These are phyloP conservation scores for Montifringilla adamsi DNA, from an alignment of 2,113 vertebrate genomes.

Conservation along the genomic window DNA sequence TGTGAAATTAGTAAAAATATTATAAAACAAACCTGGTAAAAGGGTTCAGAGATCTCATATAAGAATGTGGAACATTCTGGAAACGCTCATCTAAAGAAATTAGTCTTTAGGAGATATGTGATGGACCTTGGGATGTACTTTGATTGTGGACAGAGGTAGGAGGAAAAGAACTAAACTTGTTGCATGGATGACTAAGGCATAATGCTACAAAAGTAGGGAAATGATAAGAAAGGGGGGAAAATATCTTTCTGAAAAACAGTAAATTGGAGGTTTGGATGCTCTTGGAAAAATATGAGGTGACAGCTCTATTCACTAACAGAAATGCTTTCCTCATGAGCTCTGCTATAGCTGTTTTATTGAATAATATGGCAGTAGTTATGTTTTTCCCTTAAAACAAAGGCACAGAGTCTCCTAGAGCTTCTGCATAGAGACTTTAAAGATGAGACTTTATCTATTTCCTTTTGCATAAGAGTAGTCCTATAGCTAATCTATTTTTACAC, in stretches of 20 bases:
- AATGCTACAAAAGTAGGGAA: neutral
- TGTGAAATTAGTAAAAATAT: neutral
- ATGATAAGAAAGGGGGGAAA: neutral
- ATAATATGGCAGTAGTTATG: neutral
- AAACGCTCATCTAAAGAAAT: neutral
- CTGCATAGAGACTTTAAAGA: neutral
- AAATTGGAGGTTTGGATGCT: neutral
- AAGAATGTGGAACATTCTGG: neutral
- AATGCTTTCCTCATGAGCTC: neutral
- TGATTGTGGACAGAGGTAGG: neutral
- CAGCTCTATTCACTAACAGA: neutral
- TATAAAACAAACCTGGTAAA: neutral
- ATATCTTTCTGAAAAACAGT: neutral
- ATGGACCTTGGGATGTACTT: neutral
- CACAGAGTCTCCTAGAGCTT: neutral
- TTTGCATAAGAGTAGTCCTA: neutral
- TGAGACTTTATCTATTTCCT: neutral
- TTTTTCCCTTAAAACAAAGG: neutral
- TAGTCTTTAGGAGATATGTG: neutral
- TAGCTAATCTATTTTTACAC: constrained; percentile 28
- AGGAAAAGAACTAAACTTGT: constrained; percentile 7
- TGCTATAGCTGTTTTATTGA: neutral
- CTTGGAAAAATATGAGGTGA: neutral
- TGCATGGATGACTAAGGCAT: neutral
- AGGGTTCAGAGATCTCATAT: neutral